phyloP scores from a whole-genome alignment of 2,797 vertebrate species.

The Dendrocincla tyrannina region DNA sequence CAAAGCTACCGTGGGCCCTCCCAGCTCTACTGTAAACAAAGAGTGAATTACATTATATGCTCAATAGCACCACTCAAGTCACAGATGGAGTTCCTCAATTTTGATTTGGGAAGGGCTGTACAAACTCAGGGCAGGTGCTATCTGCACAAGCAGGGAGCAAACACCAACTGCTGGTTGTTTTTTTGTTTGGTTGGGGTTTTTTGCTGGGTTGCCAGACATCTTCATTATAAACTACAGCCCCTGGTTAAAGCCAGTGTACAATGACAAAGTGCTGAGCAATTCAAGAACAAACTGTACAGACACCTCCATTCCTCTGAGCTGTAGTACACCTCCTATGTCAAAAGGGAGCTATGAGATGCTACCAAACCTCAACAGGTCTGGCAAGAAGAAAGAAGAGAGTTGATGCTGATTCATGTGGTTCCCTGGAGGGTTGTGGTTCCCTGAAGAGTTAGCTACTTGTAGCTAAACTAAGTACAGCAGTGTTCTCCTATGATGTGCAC shows the following conservation, averaged over 20 bases:
- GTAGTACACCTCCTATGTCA: fast-evolving
- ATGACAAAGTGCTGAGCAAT: not conserved
- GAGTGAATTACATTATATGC: not conserved
- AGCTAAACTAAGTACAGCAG: not conserved
- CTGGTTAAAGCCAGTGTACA: not conserved
- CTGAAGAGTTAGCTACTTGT: not conserved
- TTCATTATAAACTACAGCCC: not conserved
- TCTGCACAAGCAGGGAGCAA: not conserved
- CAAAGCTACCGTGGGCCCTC: not conserved
- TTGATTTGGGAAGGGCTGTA: not conserved
- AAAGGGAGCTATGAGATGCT: not conserved
- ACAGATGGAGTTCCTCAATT: not conserved
- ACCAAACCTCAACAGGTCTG: not conserved
- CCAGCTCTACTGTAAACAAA: not conserved
- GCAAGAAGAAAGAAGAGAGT: not conserved
- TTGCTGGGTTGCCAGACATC: not conserved
- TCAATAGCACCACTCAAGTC: not conserved
- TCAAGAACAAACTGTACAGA: not conserved
- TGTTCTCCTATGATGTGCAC: not conserved
- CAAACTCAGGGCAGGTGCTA: not conserved
- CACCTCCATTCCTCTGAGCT: not conserved
- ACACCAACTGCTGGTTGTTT: not conserved
- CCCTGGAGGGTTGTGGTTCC: not conserved
- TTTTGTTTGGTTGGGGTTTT: not conserved
- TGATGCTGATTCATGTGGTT: not conserved